These are phyloP conservation scores for Lampris megalopsis DNA, from an alignment of 2,113 vertebrate species.

Conservation along the genomic window DNA sequence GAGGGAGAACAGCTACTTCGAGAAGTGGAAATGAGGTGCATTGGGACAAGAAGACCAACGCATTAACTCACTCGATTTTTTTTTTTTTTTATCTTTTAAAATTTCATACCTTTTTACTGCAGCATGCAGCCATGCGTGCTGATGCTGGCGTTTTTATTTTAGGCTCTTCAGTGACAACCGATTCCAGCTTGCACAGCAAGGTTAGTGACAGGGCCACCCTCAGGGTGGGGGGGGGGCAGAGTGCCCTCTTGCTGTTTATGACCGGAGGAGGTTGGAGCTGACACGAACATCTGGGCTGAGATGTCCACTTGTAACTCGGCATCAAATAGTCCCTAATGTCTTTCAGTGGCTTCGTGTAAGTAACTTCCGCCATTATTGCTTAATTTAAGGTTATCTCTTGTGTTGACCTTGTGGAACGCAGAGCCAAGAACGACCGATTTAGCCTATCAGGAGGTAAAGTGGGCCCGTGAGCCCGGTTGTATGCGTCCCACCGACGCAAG, in stretches of 20 bases:
- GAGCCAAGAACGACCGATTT: background rate
- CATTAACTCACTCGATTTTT: constrained; percentile 39
- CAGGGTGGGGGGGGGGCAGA: background rate
- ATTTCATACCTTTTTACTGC: constrained; percentile 33
- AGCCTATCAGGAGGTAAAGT: constrained; percentile 6
- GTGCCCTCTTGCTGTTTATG: constrained; percentile 30
- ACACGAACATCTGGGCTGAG: constrained; percentile 5
- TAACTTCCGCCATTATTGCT: background rate
- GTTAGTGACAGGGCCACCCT: background rate
- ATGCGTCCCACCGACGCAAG: constrained; percentile 33
- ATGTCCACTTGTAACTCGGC: too few species aligned
- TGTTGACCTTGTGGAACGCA: background rate
- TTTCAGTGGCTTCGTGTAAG: background rate
- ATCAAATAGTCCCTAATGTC: too few species aligned
- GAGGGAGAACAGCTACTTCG: background rate
- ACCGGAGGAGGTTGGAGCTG: background rate
- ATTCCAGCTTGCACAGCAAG: constrained; percentile 21
- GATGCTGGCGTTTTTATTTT: constrained; percentile 48
- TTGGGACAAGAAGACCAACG: constrained; percentile 1
- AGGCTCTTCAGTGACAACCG: constrained; percentile 40
- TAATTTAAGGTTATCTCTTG: too few species aligned
- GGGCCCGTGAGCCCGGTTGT: constrained; percentile 9
- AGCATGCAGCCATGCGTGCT: constrained; percentile 40
- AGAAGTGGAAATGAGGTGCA: constrained; percentile 6
- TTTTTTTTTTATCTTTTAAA: constrained; percentile 43